Percentiles rank a stretch among this genome's conserved stretches.
Conservation (phyloP, 1,140 invertebrate species). For the Riptortus pedestris region DNA sequence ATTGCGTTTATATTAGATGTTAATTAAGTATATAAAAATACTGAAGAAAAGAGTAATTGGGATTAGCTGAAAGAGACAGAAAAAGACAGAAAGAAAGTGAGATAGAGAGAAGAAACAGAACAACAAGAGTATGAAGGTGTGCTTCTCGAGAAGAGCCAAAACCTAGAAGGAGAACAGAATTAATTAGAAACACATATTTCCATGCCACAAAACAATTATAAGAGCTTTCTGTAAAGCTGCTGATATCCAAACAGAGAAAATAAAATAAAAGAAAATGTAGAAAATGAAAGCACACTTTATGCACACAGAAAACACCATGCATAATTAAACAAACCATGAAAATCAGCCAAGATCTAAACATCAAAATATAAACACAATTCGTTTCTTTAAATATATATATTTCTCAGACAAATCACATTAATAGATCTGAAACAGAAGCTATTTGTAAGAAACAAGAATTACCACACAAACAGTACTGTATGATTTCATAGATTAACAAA, state of each 20-base stretch:
- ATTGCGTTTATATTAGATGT: no score
- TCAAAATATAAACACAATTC: not conserved
- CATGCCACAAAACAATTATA: slow-evolving; percentile 1
- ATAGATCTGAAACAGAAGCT: no score
- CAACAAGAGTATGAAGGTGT: slow-evolving; percentile 1
- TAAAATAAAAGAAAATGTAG: not conserved
- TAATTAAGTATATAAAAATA: not conserved
- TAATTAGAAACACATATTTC: slow-evolving; percentile 14
- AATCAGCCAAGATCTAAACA: not conserved
- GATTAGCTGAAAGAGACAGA: not conserved
- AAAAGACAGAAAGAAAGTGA: not conserved
- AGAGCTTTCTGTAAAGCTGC: not conserved
- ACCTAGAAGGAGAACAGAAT: slow-evolving; percentile 14
- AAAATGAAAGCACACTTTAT: no score
- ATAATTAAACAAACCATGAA: not conserved
- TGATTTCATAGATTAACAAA: no score
- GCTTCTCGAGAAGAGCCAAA: slow-evolving; percentile 17
- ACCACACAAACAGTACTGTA: no score
- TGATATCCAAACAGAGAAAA: not conserved
- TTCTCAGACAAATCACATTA: no score
- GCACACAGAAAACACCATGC: slow-evolving; percentile 1
- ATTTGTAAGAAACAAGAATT: no score
- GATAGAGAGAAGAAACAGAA: not conserved
- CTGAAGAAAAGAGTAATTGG: not conserved
- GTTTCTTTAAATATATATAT: no score